Evolutionary conservation across 2,797 vertebrate species (phyloP).

Genomic region (Acomys russatus): DNA sequence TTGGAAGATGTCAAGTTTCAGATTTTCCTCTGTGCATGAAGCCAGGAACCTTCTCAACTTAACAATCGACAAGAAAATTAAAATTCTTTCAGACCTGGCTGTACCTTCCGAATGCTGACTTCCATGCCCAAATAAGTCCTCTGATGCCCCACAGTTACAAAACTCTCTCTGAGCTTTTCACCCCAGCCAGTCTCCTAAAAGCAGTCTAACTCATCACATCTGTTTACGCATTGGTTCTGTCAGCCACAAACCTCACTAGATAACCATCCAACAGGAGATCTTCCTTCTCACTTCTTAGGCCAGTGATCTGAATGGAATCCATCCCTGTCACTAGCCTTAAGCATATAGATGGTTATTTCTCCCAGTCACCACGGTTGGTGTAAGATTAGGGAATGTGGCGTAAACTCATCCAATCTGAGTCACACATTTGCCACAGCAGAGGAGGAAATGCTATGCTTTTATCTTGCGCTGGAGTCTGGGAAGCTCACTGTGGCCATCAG

Average conservation of each 20-base stretch:
- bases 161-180: slow-evolving; percentile 32
- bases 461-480: background rate
- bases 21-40: background rate
- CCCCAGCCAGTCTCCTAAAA: background rate
- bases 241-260: background rate
- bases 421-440: background rate
- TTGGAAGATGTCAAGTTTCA: background rate
- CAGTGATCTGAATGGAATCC: background rate
- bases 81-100: background rate
- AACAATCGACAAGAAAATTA: slow-evolving; percentile 30
- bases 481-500: background rate
- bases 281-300: background rate
- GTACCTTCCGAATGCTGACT: background rate
- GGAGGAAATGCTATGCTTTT: background rate
- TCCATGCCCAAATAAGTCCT: background rate
- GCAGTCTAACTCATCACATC: slow-evolving; percentile 28
- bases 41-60: background rate
- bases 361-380: background rate
- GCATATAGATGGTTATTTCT: background rate
- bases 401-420: slow-evolving; percentile 21
- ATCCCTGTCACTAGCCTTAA: background rate
- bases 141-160: background rate
- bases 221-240: background rate
- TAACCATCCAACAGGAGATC: background rate
- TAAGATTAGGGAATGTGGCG: background rate